phyloP scores from a whole-genome alignment of 2,113 vertebrate species.

The Irena cyanogastra region DNA sequence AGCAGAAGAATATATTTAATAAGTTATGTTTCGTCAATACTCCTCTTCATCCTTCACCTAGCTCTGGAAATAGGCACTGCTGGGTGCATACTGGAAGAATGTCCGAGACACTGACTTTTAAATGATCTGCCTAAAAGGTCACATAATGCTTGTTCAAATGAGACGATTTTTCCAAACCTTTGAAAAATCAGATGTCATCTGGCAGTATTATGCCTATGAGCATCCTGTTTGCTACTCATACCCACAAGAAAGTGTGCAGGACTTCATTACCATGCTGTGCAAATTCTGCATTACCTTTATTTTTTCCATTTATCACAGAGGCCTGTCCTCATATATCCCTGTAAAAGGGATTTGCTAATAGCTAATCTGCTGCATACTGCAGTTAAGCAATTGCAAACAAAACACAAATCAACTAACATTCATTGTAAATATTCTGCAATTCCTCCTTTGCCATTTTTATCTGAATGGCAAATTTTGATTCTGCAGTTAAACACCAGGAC shows the following conservation, averaged over 20 bases:
- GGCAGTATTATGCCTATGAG: neutral
- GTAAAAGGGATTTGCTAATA: neutral
- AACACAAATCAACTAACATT: neutral
- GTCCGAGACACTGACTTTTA: neutral
- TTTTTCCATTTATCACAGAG: neutral
- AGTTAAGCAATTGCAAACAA: neutral
- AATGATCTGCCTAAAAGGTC: slow-evolving; percentile 28
- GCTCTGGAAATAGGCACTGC: neutral
- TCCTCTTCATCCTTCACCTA: neutral
- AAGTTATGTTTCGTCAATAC: neutral
- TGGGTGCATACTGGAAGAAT: neutral
- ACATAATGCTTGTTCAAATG: neutral
- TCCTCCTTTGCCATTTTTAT: neutral
- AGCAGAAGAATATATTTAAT: neutral
- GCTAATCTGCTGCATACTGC: neutral
- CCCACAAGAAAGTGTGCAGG: neutral
- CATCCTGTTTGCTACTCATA: neutral
- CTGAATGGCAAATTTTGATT: neutral
- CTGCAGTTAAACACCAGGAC: neutral
- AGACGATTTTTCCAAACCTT: neutral
- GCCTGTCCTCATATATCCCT: neutral
- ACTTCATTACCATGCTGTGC: neutral
- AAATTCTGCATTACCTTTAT: neutral
- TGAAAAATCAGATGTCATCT: neutral
- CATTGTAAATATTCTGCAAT: neutral